Base-by-base conservation (phyloP, 2,888 invertebrate genomes). In the Phlogophora meticulosa region DNA sequence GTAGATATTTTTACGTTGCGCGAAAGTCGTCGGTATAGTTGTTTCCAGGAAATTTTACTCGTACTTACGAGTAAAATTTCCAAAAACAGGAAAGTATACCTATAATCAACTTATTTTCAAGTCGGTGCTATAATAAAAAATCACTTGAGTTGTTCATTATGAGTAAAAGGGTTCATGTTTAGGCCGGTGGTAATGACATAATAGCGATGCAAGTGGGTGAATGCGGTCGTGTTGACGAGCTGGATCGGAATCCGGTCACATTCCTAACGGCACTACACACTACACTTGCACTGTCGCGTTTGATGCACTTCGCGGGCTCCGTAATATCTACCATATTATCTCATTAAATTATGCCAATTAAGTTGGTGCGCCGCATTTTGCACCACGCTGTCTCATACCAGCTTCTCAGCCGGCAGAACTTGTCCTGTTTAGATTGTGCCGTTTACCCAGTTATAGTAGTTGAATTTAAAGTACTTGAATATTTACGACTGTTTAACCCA, bases 241-340 rank as follows among this genome's bases (percentile, higher is more conserved):
- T 84, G 86, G 85, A 84, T 87, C 75, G 92, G 91, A 93, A 92
- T 93, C 93, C 91, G 91, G 92, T 91, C 90, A 86, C 93, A 93
- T 93, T 91, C 92, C 92, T 93, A 93, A 91, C 92, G 90, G 92
- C 86, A 86, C 68, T 76, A 42, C 85, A 88, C 90, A 90, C 89
- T 91, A 88, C 90, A 90, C 89, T 91, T 89, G 91, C 90, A 88
- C 90, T 90, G 88, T 86, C 88, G 88, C 85, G 82, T 87, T 89
- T 87, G 85, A 89, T 89, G 87, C 87, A 88, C 85, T 85, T 78
- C 80, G 85, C 78, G 70, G 80, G 80, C 76, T 77, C 7, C 63
- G 71, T 69, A 69, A 76, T 83, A 81, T 76, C 62, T 67, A 56
- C 66, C 58, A 78, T 73, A 70, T 76, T 78, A 82, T 84, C 83